These are phyloP conservation scores for Picus viridis DNA, from an alignment of 2,797 vertebrate genomes.

Conservation along the genomic window DNA sequence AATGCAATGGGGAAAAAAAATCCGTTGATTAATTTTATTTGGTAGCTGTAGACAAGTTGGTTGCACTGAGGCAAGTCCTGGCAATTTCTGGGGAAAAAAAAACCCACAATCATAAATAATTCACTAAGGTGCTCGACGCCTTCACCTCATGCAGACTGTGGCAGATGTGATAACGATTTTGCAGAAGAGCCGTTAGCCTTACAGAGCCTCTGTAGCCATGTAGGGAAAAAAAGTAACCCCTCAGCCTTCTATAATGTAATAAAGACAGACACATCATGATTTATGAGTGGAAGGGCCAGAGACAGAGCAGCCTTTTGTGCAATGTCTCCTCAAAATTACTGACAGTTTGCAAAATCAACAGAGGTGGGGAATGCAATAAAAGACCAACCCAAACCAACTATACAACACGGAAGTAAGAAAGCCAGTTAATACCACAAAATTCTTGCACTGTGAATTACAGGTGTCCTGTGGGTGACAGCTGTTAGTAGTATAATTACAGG, in stretches of 20 bases:
- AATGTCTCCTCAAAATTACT: neutral
- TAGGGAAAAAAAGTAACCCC: neutral
- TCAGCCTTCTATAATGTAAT: neutral
- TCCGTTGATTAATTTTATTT: neutral
- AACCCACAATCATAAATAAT: conserved; percentile 26
- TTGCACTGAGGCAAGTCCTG: neutral
- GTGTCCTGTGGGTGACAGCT: neutral
- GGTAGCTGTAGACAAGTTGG: neutral
- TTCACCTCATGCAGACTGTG: neutral
- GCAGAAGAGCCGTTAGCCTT: neutral
- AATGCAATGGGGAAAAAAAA: neutral
- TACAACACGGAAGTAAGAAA: neutral
- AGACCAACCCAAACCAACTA: neutral
- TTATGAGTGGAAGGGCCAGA: neutral
- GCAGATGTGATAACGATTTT: conserved; percentile 11
- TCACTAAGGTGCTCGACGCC: neutral
- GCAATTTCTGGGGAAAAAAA: conserved; percentile 1
- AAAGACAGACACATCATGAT: neutral
- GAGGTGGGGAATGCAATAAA: neutral
- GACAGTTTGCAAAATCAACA: neutral
- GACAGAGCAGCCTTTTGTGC: neutral
- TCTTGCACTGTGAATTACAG: neutral
- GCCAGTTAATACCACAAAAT: neutral
- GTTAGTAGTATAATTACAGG: neutral
- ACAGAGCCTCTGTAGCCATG: neutral